These are phyloP conservation scores for Lumbricus terrestris DNA, from an alignment of 2,888 invertebrate species.

Conservation along the genomic window DNA sequence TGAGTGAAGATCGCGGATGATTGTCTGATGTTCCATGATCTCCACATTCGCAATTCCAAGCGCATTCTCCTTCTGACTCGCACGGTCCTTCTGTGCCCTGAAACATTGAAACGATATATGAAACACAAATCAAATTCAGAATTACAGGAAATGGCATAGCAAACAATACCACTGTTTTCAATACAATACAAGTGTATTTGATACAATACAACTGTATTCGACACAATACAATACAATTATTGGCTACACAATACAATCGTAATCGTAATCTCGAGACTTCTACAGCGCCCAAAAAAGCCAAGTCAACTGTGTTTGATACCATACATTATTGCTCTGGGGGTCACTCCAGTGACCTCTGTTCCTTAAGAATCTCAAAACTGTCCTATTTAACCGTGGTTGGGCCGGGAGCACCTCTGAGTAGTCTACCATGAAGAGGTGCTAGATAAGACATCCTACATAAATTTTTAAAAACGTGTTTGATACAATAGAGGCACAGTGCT, in stretches of 20 bases:
- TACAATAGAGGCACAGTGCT: no score
- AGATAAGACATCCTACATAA: no score
- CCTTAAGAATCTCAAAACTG: no score
- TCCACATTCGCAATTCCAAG: constrained; percentile 48
- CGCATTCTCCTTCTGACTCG: constrained; percentile 50
- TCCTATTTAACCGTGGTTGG: no score
- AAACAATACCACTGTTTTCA: background rate
- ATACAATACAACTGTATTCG: background rate
- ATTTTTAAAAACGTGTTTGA: background rate
- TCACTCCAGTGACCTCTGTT: no score
- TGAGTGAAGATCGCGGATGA: constrained; percentile 47
- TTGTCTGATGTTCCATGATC: constrained; percentile 49
- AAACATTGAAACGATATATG: background rate
- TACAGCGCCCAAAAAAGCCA: no score
- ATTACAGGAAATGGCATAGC: background rate
- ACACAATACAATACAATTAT: constrained; percentile 7
- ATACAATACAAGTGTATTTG: background rate
- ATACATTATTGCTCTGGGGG: no score
- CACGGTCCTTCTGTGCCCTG: constrained; percentile 57
- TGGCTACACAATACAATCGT: constrained; percentile 7
- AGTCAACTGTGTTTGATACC: no score
- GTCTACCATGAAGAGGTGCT: no score
- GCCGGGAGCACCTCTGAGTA: no score
- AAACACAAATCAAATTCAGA: background rate
- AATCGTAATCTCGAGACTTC: no score